Conservation (phyloP, 2,113 vertebrate genomes). For the Australoheros scitulus region DNA sequence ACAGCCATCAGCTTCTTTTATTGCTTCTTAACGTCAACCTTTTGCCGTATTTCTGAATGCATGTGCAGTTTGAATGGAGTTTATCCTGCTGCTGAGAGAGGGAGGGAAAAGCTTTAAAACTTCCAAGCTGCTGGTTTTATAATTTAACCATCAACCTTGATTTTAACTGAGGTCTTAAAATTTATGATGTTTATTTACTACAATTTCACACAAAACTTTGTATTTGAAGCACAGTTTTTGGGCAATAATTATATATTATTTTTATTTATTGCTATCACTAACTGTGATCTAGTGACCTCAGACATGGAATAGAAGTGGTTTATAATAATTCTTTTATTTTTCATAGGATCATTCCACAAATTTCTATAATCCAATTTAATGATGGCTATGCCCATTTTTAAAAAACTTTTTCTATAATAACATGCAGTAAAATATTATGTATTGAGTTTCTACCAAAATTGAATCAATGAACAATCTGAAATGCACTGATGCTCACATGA, state of each 20-base stretch:
- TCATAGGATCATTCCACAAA: not conserved
- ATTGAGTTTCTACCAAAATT: not conserved
- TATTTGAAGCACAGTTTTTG: not conserved
- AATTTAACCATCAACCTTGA: constrained; percentile 3
- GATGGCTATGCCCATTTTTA: not conserved
- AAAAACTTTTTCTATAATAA: not conserved
- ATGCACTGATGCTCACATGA: not conserved
- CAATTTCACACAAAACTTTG: not conserved
- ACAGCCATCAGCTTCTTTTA: constrained; percentile 23
- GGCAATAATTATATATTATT: not conserved
- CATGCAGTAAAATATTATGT: not conserved
- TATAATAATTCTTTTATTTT: not conserved
- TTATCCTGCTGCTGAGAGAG: constrained; percentile 3
- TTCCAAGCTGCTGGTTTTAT: constrained; percentile 27
- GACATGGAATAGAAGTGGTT: not conserved
- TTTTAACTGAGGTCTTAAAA: constrained; percentile 22
- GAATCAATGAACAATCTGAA: not conserved
- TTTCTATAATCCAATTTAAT: not conserved
- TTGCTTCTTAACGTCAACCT: constrained; percentile 41
- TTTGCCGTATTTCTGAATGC: constrained; percentile 10
- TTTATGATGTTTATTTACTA: constrained; percentile 14
- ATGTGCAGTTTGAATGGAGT: constrained; percentile 17
- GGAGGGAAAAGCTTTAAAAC: constrained; percentile 25
- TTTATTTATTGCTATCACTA: not conserved
- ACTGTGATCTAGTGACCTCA: not conserved